Evolutionary conservation across 2,888 invertebrate species (phyloP), one percentile per base, ranked within the genome.

Genomic region (Limnephilus auricula): DNA sequence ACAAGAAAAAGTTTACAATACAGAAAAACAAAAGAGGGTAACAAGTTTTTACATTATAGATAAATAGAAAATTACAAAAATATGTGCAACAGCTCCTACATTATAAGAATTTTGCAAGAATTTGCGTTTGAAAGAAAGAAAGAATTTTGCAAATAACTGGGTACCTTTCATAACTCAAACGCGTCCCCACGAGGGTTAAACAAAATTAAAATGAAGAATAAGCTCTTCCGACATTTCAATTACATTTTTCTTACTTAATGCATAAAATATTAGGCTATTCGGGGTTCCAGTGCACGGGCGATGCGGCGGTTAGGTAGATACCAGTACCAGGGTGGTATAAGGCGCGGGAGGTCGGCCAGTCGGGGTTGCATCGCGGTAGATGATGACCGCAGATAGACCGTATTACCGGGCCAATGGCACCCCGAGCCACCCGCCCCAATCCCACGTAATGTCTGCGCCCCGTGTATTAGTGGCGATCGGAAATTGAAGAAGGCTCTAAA

Each of bases 381-480:
- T 92, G 32, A 89, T 83, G 91, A 92, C 92, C 92, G 91, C 90
- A 92, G 92, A 92, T 92, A 90, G 80, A 79, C 88, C 65, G 6
- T 65, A 65, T 2, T 18, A 18, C 50, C 50, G 18, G 18, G 18
- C 50, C 50, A 50, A 50, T 50, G n/a, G 82, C 89, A 85, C 87
- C 79, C 87, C 88, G 91, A 85, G 90, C 91, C 87, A 85, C 88
- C 65, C 37, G 89, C 84, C 89, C 91, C 88, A 80, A 86, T 50
- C 91, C 78, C 80, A 82, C 86, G 82, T 91, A 91, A 91, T 92
- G 92, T 84, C 65, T 50, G 84, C 90, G 89, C 91, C 91, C 89
- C 91, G 84, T 65, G 89, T 34, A 31, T 79, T 45, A 79, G 92
- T 82, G 65, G 85, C 85, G 90, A 92, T 92, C 92, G 92, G 92